Base-by-base conservation (phyloP, 1,140 invertebrate species). In the Saccostrea glomerata region DNA sequence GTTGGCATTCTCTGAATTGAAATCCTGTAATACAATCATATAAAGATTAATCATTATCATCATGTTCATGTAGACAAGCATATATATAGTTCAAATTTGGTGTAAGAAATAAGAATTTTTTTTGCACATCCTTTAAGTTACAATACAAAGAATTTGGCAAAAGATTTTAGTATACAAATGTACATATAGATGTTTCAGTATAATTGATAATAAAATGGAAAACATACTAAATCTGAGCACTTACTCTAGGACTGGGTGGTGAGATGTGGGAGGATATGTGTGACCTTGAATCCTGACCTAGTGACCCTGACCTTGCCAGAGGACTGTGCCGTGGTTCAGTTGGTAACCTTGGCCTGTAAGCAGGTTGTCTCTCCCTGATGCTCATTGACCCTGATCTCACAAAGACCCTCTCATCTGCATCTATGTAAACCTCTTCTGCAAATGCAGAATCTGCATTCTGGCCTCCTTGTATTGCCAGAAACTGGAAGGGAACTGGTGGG, bases 401-500 rank as follows among this genome's bases (percentile, higher is more conserved):
- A 91, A 93, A 93, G n/a, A 93, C 92, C 40, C 94, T 87, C 66
- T 94, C 93, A 55, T 93, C 93, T 13, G 92, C 92, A 91, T 93
- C 92, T 60, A 94, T 93, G 73, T 93, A 93, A 82, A 94, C 92
- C 55, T 95, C 94, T 85, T 95, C 94, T 84, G 93, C 94, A 90
- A 95, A 95, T 13, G 94, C 94, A 12, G 93, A 93, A 88, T 95
- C 94, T 5, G 94, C 91, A 84, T 90, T 94, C 63, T 92, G 91
- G 7, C 93, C 94, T 56, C 94, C 93, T 85, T 93, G 92, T 66
- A 91, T 90, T 23, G 90, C 91, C 56, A 95, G 90, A 88, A 92
- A 95, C 82, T 93, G 93, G 87, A 94, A 94, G 13, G 93, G 94
- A 23, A 93, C 90, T 63, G 92, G 91, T 13, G 93, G 94, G 87